Conservation (phyloP, 2,797 vertebrate genomes). For the Rhynchonycteris naso region DNA sequence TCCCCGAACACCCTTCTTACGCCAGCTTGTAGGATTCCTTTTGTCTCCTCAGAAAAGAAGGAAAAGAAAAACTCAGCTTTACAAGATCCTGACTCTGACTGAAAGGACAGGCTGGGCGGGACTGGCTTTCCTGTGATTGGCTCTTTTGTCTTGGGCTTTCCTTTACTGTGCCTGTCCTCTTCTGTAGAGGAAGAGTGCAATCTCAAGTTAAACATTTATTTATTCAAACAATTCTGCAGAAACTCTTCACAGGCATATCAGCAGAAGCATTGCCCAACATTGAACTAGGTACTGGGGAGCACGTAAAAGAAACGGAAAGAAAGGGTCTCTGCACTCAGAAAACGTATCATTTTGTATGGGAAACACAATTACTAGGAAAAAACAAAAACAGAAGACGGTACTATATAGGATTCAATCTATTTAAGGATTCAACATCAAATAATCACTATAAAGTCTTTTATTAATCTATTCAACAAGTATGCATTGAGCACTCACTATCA, state of each 20-base stretch:
- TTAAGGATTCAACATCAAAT: not conserved
- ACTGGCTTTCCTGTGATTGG: not conserved
- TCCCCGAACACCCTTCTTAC: slow-evolving; percentile 53
- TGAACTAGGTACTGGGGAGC: not conserved
- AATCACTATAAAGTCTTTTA: not conserved
- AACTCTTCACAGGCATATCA: not conserved
- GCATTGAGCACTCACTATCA: not conserved
- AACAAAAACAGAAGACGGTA: not conserved
- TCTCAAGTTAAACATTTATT: slow-evolving; percentile 55
- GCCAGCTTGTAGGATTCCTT: not conserved
- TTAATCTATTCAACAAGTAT: not conserved
- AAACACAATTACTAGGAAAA: not conserved
- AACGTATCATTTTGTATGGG: not conserved
- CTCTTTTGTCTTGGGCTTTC: not conserved
- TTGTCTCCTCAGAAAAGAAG: not conserved
- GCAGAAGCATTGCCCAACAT: not conserved
- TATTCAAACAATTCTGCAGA: not conserved
- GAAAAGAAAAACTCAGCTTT: not conserved
- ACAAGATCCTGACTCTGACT: not conserved
- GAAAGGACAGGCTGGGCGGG: not conserved
- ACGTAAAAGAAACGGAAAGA: not conserved
- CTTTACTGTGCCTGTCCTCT: not conserved
- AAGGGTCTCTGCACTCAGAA: not conserved
- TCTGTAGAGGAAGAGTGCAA: not conserved
- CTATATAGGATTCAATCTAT: not conserved